Conservation (phyloP, 53 echinoderm and acorn worm species). For the Mesocentrotus franciscanus region DNA sequence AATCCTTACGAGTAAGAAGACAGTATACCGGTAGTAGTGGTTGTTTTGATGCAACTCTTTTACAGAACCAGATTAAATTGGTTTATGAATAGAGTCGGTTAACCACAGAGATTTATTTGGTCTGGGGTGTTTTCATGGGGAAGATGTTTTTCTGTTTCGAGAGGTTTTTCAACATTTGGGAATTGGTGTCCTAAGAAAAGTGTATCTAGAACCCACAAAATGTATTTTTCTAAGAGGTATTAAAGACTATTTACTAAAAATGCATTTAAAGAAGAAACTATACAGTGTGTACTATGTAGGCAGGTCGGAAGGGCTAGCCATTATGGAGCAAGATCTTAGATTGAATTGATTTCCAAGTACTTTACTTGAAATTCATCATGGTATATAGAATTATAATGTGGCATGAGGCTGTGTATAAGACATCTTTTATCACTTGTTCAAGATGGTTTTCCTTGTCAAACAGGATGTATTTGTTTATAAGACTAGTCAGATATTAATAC, state of each 20-base stretch:
- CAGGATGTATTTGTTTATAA: background rate
- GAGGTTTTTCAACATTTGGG: background rate
- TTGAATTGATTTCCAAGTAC: background rate
- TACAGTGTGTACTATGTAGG: background rate
- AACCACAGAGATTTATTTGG: conserved; percentile 30
- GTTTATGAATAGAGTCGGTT: conserved; percentile 19
- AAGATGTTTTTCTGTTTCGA: conserved; percentile 3
- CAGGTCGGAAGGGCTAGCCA: background rate
- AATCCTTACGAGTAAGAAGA: background rate
- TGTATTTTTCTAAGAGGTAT: background rate
- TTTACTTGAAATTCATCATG: background rate
- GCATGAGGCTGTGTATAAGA: background rate
- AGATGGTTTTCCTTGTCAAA: background rate
- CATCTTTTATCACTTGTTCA: background rate
- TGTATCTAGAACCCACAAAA: background rate
- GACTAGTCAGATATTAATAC: background rate
- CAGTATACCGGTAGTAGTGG: background rate
- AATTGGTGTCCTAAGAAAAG: background rate
- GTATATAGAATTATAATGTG: background rate
- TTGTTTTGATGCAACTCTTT: background rate
- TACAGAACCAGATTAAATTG: conserved; percentile 13
- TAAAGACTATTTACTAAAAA: too few relatives aligned
- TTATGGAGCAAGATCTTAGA: background rate
- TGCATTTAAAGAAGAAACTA: too few relatives aligned
- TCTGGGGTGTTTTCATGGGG: background rate